A percentile compares a stretch with the other conserved stretches of the same genome.
These are phyloP conservation scores for Heliconius hewitsoni DNA, from an alignment of 1,140 invertebrate species.

Conservation along the genomic window DNA sequence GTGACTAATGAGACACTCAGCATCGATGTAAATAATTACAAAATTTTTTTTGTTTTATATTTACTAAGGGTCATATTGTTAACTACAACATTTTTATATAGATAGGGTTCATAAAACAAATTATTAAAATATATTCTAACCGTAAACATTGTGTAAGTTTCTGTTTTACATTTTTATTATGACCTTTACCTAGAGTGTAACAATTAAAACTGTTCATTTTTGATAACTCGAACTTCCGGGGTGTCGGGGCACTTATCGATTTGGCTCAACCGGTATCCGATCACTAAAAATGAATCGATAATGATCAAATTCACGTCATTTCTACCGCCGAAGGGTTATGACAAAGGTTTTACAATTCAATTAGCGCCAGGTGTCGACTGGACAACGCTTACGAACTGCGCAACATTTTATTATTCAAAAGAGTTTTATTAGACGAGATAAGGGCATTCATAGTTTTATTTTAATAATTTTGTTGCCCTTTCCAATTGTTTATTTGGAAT, in stretches of 20 bases:
- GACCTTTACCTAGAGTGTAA: neutral
- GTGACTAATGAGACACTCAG: too few relatives aligned
- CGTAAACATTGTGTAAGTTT: neutral
- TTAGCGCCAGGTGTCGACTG: slow-evolving; percentile 75
- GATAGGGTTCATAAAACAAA: neutral
- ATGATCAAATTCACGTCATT: slow-evolving; percentile 69
- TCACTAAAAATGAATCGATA: slow-evolving; percentile 67
- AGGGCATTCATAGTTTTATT: slow-evolving; percentile 62
- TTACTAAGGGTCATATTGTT: too few relatives aligned
- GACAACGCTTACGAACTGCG: slow-evolving; percentile 53
- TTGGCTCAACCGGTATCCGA: slow-evolving; percentile 50
- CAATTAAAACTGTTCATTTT: neutral
- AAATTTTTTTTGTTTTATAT: too few relatives aligned
- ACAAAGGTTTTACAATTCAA: slow-evolving; percentile 79
- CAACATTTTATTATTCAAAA: slow-evolving; percentile 70
- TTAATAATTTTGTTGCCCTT: slow-evolving; percentile 51
- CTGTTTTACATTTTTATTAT: neutral
- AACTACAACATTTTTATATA: neutral
- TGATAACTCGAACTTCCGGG: neutral
- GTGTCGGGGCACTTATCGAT: slow-evolving; percentile 28
- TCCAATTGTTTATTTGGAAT: slow-evolving; percentile 40
- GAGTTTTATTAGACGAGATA: slow-evolving; percentile 60
- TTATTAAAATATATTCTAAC: neutral
- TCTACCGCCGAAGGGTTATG: slow-evolving; percentile 71
- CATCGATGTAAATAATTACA: too few relatives aligned